phyloP scores from a whole-genome alignment of 2,113 vertebrate species.

The Dryoscopus gambensis region DNA sequence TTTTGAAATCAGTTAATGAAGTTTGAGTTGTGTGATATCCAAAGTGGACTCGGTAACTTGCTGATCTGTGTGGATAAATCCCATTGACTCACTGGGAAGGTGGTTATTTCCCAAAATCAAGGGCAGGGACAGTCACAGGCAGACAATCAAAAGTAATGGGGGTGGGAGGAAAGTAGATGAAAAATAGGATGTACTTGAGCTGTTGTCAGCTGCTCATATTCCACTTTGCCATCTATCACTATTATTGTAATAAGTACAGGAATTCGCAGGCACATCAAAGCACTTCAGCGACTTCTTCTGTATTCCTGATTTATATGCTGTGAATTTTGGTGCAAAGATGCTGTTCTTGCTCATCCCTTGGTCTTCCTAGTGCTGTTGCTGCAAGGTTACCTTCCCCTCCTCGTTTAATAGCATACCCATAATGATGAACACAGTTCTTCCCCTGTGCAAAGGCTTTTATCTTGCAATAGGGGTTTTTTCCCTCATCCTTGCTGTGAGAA shows the following conservation, averaged over 20 bases:
- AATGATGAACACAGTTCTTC: background rate
- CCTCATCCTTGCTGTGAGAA: background rate
- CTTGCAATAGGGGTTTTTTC: background rate
- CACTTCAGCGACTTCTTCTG: background rate
- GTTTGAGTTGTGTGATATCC: background rate
- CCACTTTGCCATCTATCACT: background rate
- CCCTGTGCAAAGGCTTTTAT: background rate
- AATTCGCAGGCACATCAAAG: background rate
- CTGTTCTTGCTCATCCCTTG: background rate
- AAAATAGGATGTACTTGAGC: background rate
- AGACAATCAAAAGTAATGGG: background rate
- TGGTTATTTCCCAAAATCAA: background rate
- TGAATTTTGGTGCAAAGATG: background rate
- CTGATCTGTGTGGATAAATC: background rate
- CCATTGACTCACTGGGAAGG: background rate
- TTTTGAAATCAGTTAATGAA: background rate
- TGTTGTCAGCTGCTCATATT: background rate
- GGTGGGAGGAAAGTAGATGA: background rate
- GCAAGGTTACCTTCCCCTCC: background rate
- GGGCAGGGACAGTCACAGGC: background rate
- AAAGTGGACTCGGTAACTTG: background rate
- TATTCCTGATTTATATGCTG: background rate
- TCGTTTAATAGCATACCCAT: rapidly evolving
- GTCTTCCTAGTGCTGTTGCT: background rate
- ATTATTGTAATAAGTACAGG: background rate